phyloP scores from a whole-genome alignment of 2,113 vertebrate genomes.

The Toxotes jaculatrix region DNA sequence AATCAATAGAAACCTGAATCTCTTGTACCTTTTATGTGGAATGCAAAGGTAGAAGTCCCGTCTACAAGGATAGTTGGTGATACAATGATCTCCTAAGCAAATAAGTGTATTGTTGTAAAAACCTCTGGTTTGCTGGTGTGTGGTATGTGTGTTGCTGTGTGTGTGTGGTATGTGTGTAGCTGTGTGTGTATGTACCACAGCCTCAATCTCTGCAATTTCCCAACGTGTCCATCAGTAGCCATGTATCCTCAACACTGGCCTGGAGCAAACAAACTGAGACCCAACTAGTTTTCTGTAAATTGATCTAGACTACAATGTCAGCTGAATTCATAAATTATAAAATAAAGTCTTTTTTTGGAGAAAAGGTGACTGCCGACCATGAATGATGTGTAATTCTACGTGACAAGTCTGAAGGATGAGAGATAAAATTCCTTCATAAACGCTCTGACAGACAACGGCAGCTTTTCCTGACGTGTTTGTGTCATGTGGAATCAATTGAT shows the following conservation, averaged over 20 bases:
- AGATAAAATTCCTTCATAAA: conserved; percentile 10
- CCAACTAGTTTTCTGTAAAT: background rate
- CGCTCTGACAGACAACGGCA: conserved; percentile 32
- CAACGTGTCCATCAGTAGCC: conserved; percentile 50
- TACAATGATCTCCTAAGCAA: no score
- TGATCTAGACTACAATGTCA: background rate
- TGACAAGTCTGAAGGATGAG: conserved; percentile 8
- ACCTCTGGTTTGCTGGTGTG: no score
- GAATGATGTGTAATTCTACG: background rate
- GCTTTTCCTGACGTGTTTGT: conserved; percentile 15
- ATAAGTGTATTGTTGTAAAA: no score
- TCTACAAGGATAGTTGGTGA: no score
- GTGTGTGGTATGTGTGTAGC: no score
- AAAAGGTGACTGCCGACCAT: background rate
- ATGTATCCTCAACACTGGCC: conserved; percentile 28
- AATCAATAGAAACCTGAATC: no score
- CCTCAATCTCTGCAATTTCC: conserved; percentile 54
- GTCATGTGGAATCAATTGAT: conserved; percentile 12
- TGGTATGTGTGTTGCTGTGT: no score
- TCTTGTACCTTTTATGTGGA: no score
- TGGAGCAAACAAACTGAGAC: background rate
- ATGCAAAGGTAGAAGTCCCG: no score
- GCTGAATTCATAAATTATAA: background rate
- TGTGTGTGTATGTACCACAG: background rate
- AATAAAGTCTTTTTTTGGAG: background rate